Conservation (phyloP, 2,113 vertebrate species). For the Pycnonotus jocosus region DNA sequence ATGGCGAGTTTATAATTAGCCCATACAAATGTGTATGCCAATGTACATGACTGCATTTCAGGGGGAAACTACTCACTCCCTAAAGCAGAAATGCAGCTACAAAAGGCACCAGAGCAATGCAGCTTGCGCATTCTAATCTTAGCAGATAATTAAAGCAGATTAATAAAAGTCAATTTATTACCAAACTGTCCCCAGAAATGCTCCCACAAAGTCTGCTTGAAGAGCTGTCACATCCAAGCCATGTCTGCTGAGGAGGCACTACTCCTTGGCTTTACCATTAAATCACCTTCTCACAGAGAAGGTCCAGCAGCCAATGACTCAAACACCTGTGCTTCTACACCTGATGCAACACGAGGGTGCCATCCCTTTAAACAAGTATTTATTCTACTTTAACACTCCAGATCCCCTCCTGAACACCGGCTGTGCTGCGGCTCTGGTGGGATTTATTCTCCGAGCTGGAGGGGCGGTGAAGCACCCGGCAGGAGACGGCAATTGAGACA, state of each 20-base stretch:
- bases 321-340: not conserved
- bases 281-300: not conserved
- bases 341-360: not conserved
- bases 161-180: not conserved
- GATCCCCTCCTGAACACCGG: not conserved
- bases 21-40: not conserved
- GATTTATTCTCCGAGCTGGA: not conserved
- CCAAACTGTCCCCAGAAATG: not conserved
- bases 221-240: not conserved
- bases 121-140: not conserved
- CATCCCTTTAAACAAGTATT: not conserved
- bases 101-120: not conserved
- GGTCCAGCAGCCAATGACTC: not conserved
- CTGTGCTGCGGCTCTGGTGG: not conserved
- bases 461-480: not conserved
- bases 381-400: not conserved
- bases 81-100: not conserved
- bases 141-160: not conserved
- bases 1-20: not conserved
- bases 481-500: not conserved
- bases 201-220: not conserved
- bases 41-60: not conserved
- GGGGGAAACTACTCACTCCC: not conserved
- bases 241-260: not conserved
- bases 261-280: not conserved